A percentile compares a stretch with the other conserved stretches of the same genome.
These are phyloP conservation scores for Protobothrops flavoviridis DNA, from an alignment of 2,113 vertebrate genomes.

Conservation along the genomic window DNA sequence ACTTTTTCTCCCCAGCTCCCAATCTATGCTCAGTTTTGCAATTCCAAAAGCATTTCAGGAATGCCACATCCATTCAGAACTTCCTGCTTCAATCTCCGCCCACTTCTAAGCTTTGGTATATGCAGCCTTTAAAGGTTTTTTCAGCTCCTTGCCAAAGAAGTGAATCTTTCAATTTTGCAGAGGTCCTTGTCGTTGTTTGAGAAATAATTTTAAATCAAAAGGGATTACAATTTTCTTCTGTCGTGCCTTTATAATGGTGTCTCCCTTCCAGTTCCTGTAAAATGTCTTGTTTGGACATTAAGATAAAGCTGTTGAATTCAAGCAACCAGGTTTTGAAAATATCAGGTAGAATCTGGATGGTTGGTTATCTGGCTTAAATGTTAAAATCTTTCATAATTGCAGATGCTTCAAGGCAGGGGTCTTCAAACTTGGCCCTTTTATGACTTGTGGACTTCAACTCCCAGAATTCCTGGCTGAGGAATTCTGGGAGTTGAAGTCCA, in stretches of 20 bases:
- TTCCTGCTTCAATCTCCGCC: slow-evolving; percentile 20
- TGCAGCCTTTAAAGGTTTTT: background rate
- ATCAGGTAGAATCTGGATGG: background rate
- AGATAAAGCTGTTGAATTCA: background rate
- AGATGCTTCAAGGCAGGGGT: background rate
- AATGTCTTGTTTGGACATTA: slow-evolving; percentile 4
- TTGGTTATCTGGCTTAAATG: background rate
- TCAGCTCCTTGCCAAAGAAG: background rate
- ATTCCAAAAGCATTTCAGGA: slow-evolving; percentile 23
- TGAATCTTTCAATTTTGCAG: background rate
- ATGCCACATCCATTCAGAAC: background rate
- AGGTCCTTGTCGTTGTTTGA: background rate
- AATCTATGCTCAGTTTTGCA: slow-evolving; percentile 15
- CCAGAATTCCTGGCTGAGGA: no score
- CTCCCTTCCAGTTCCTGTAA: background rate
- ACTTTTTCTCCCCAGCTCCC: background rate
- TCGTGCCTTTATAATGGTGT: background rate
- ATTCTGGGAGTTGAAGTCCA: no score
- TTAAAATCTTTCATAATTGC: background rate
- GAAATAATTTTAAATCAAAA: background rate
- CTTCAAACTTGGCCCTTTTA: no score
- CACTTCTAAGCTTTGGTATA: background rate
- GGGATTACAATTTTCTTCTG: background rate
- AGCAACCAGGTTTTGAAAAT: background rate
- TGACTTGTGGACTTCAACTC: no score